phyloP scores from a whole-genome alignment of 2,888 invertebrate species.

The Cinara cedri region DNA sequence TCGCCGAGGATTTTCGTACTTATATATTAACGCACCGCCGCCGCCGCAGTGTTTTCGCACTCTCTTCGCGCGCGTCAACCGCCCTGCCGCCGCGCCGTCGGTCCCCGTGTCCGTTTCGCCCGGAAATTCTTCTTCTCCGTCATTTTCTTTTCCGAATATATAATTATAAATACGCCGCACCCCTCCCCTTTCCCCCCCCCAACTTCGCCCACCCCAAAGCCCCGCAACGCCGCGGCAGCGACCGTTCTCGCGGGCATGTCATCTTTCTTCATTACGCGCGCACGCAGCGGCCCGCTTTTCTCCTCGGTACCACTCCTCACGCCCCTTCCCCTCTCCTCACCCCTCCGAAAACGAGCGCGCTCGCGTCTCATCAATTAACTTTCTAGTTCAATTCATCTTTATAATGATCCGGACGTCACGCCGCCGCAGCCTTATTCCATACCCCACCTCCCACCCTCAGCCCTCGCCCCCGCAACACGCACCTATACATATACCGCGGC shows the following conservation, averaged over 20 bases:
- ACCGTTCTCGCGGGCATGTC: slow-evolving; percentile 34
- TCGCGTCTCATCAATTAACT: slow-evolving; percentile 55
- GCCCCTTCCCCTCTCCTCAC: too few relatives aligned
- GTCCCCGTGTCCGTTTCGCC: slow-evolving; percentile 43
- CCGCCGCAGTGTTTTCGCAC: background rate
- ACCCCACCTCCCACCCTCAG: background rate
- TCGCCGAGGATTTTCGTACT: slow-evolving; percentile 16
- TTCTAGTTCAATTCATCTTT: slow-evolving; percentile 57
- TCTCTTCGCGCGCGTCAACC: background rate
- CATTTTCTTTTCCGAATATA: slow-evolving; percentile 36
- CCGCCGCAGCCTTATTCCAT: background rate
- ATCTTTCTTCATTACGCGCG: slow-evolving; percentile 52
- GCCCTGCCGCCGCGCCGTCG: background rate
- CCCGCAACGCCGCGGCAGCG: background rate
- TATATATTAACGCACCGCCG: background rate
- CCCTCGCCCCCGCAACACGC: background rate
- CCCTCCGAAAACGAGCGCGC: slow-evolving; percentile 31
- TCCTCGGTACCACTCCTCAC: too few relatives aligned
- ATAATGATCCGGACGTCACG: slow-evolving; percentile 54
- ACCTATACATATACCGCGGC: too few relatives aligned
- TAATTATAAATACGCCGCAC: slow-evolving; percentile 32
- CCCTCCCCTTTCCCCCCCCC: background rate
- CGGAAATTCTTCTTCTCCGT: slow-evolving; percentile 46
- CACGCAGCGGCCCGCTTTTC: background rate
- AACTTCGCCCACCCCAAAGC: rapidly evolving